A percentile compares a stretch with the other conserved stretches of the same genome.
These are phyloP conservation scores for Drosophila micromelanica DNA, from an alignment of 1,140 invertebrate species.

Conservation along the genomic window DNA sequence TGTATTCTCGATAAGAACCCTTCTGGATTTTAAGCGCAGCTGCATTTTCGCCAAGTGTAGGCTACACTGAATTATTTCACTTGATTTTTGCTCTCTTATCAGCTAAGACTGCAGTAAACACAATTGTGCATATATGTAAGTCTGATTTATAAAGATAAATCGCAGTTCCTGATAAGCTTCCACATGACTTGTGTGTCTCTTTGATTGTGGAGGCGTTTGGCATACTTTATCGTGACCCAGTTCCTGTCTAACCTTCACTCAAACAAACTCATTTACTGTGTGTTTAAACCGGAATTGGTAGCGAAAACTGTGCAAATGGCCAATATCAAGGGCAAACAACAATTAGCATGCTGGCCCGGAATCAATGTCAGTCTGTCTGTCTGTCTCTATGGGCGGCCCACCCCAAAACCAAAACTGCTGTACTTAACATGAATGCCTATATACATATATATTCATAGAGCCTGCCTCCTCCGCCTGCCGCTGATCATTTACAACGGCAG, in stretches of 20 bases:
- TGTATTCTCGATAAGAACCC: too few species aligned
- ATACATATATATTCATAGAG: too few species aligned
- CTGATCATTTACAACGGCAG: conserved; percentile 14
- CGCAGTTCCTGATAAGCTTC: too few species aligned
- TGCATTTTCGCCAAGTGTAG: too few species aligned
- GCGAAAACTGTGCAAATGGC: conserved; percentile 25
- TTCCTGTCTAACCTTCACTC: conserved; percentile 39
- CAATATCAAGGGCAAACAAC: conserved; percentile 44
- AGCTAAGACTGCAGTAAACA: too few species aligned
- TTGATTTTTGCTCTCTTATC: too few species aligned
- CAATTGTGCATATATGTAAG: too few species aligned
- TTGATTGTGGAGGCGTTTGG: too few species aligned
- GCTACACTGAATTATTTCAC: too few species aligned
- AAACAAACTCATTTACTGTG: not conserved
- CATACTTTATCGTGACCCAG: conserved; percentile 30
- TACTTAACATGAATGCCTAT: too few species aligned
- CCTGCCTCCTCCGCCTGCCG: not conserved
- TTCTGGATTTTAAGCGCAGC: too few species aligned
- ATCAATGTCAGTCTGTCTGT: conserved; percentile 17
- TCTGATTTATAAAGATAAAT: too few species aligned
- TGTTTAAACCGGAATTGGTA: conserved; percentile 33
- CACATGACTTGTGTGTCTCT: not conserved
- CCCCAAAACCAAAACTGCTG: not conserved
- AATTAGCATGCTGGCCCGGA: conserved; percentile 38
- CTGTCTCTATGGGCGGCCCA: conserved; percentile 11